Percentiles rank a stretch among this genome's conserved stretches.
phyloP scores from a whole-genome alignment of 2,113 vertebrate species.

The Bubo blakistoni region DNA sequence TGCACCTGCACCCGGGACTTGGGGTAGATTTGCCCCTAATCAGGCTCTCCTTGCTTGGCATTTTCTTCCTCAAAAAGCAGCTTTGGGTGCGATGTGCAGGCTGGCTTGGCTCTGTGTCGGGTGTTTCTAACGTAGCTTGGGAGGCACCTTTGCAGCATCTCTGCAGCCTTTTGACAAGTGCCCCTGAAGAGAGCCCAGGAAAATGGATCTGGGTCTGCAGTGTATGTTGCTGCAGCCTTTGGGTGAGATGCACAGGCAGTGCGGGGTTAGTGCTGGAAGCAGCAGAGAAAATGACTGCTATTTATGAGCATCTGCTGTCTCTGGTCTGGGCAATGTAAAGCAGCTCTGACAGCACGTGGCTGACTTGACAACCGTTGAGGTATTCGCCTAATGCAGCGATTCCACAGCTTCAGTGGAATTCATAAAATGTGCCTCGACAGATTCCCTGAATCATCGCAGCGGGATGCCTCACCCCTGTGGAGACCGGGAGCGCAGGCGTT shows the following conservation, averaged over 20 bases:
- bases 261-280: background rate
- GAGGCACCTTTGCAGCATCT: background rate
- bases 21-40: background rate
- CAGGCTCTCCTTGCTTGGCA: fast-evolving
- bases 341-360: background rate
- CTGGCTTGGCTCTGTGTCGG: background rate
- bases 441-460: background rate
- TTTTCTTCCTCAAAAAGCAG: background rate
- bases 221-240: background rate
- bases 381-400: conserved; percentile 10
- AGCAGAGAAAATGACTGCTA: background rate
- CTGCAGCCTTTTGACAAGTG: background rate
- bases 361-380: background rate
- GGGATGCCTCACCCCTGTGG: background rate
- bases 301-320: background rate
- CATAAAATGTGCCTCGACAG: background rate
- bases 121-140: fast-evolving
- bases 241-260: background rate
- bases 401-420: background rate
- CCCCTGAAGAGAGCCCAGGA: background rate
- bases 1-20: background rate
- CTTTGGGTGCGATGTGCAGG: fast-evolving
- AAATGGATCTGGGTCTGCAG: background rate
- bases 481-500: background rate
- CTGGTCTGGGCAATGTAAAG: background rate